phyloP scores from a whole-genome alignment of 2,113 vertebrate genomes.

The Rafetus swinhoei region DNA sequence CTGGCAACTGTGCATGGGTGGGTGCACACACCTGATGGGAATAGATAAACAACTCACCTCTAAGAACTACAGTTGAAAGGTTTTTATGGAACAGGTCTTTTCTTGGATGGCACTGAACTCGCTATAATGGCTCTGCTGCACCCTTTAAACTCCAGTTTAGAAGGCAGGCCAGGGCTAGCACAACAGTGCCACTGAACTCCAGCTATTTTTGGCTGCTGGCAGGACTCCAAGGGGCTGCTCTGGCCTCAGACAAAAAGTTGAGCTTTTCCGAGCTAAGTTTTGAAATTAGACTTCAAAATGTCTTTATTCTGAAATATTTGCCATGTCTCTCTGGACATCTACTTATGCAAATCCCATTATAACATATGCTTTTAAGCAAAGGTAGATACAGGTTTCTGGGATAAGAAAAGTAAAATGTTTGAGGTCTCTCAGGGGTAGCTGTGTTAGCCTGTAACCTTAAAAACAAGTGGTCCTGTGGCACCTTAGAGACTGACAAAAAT shows the following conservation, averaged over 20 bases:
- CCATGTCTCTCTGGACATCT: background rate
- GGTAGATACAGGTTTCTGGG: background rate
- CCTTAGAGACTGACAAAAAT: too few relatives aligned
- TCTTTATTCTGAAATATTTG: background rate
- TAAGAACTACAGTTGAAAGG: too few relatives aligned
- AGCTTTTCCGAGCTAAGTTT: background rate
- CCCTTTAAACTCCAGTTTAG: background rate
- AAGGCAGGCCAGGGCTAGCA: background rate
- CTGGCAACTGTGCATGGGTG: too few relatives aligned
- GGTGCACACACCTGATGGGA: too few relatives aligned
- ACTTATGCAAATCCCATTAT: background rate
- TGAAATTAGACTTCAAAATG: background rate
- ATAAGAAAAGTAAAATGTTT: background rate
- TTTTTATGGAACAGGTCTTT: too few relatives aligned
- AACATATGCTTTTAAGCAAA: background rate
- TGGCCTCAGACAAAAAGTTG: background rate
- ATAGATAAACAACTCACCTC: too few relatives aligned
- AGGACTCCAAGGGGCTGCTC: background rate
- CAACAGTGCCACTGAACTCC: too few relatives aligned
- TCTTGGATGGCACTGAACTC: background rate
- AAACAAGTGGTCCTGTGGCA: too few relatives aligned
- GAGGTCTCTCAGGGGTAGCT: background rate
- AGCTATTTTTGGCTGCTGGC: background rate
- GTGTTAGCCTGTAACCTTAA: too few relatives aligned
- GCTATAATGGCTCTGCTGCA: background rate